A percentile compares a stretch with the other conserved stretches of the same genome.
phyloP scores from a whole-genome alignment of 2,888 invertebrate species.

The Phaonia tiefii region DNA sequence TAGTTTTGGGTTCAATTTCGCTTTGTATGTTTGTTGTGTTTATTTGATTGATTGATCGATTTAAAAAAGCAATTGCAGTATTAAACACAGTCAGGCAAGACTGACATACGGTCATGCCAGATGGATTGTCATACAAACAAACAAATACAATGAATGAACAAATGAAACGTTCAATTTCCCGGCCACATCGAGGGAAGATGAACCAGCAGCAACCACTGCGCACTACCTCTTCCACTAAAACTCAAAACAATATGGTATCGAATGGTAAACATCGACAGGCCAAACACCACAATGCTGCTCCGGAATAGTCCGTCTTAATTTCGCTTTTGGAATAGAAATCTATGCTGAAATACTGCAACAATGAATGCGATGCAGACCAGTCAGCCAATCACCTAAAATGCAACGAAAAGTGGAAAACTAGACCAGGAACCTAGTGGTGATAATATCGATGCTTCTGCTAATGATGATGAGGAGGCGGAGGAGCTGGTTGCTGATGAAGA shows the following conservation, averaged over 20 bases:
- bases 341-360: constrained; percentile 15
- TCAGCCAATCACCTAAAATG: background rate
- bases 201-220: constrained; percentile 1
- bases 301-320: background rate
- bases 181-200: background rate
- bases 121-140: background rate
- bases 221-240: constrained; percentile 18
- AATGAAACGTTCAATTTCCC: too few relatives aligned
- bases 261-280: constrained; percentile 22
- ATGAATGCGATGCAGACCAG: background rate
- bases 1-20: constrained; percentile 18
- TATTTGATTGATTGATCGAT: constrained; percentile 67
- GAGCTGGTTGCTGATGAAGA: background rate
- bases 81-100: constrained; percentile 50
- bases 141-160: background rate
- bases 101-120: background rate
- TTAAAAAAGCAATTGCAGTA: constrained; percentile 65
- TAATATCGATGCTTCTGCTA: too few relatives aligned
- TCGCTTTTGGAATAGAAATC: constrained; percentile 15
- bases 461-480: background rate
- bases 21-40: constrained; percentile 52
- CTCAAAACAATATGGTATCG: constrained; percentile 1
- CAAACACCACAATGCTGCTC: constrained; percentile 17
- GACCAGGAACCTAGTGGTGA: background rate
- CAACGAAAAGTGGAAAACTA: background rate